A percentile compares a stretch with the other conserved stretches of the same genome.
Conservation (phyloP, 2,797 vertebrate species). For the Oreochromis mossambicus region DNA sequence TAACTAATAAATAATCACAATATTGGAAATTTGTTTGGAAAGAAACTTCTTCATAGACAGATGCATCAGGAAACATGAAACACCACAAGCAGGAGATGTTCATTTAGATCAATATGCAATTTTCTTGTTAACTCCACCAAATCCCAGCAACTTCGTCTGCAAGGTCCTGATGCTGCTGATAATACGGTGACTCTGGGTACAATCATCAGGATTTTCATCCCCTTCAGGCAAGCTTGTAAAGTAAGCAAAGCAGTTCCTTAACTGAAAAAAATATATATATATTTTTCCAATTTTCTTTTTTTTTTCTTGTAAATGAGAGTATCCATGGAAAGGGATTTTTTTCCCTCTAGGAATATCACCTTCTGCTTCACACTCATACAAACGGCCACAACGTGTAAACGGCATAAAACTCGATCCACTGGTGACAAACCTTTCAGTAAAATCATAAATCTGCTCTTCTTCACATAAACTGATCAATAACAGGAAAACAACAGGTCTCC, state of each 20-base stretch:
- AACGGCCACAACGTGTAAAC: not conserved
- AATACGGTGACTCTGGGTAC: not conserved
- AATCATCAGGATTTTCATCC: not conserved
- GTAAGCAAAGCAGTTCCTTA: not conserved
- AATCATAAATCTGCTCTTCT: not conserved
- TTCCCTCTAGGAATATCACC: not conserved
- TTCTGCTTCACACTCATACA: fast-evolving
- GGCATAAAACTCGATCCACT: not conserved
- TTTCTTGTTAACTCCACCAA: not conserved
- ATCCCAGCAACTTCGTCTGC: not conserved
- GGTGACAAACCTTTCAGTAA: not conserved
- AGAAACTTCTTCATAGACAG: not conserved
- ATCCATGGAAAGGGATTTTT: not conserved
- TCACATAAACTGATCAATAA: not conserved
- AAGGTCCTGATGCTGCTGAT: not conserved
- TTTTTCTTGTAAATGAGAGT: not conserved
- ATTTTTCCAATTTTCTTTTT: not conserved
- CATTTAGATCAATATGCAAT: not conserved
- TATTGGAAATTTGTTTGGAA: not conserved
- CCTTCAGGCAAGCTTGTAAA: not conserved
- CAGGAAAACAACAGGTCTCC: not conserved
- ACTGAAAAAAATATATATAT: not conserved
- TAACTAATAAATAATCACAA: fast-evolving
- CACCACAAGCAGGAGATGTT: not conserved
- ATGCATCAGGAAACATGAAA: fast-evolving